Evolutionary conservation across 2,797 vertebrate species (phyloP).

Genomic region (Trematomus bernacchii): DNA sequence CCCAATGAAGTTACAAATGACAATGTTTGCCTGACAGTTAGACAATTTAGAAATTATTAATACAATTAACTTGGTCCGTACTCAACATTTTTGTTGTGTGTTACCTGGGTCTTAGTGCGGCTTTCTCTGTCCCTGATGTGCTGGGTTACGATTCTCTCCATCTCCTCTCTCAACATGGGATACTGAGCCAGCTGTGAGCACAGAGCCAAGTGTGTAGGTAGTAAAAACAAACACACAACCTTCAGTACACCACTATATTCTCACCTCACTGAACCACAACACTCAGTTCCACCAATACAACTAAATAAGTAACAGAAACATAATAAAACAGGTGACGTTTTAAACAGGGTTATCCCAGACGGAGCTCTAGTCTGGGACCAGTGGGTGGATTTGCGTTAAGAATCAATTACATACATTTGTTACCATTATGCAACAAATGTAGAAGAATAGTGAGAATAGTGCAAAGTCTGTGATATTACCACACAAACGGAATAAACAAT

Average conservation of each 20-base stretch:
- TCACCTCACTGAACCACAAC: constrained; percentile 62
- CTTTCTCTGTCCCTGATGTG: constrained; percentile 96
- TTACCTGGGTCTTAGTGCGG: constrained; percentile 94
- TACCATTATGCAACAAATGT: constrained; percentile 51
- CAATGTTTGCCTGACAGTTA: background rate
- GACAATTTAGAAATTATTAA: background rate
- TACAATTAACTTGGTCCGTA: background rate
- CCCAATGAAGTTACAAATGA: background rate
- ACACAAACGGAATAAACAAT: constrained; percentile 76
- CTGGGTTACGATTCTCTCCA: constrained; percentile 98
- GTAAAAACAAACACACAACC: constrained; percentile 46
- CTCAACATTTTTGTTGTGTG: background rate
- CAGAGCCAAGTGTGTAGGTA: constrained; percentile 73
- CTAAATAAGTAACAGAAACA: constrained; percentile 50
- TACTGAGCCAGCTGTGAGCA: constrained; percentile 95
- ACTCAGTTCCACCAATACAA: constrained; percentile 62
- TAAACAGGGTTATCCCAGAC: constrained; percentile 62
- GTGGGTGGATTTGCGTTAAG: constrained; percentile 16
- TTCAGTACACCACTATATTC: constrained; percentile 20
- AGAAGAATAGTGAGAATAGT: constrained; percentile 64
- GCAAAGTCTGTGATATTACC: constrained; percentile 76
- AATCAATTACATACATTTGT: constrained; percentile 28
- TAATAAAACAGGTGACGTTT: constrained; percentile 49
- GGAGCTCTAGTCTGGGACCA: constrained; percentile 44
- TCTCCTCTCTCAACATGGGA: constrained; percentile 96